Conservation (phyloP, 1,140 invertebrate genomes). For the Hylaeus volcanicus region DNA sequence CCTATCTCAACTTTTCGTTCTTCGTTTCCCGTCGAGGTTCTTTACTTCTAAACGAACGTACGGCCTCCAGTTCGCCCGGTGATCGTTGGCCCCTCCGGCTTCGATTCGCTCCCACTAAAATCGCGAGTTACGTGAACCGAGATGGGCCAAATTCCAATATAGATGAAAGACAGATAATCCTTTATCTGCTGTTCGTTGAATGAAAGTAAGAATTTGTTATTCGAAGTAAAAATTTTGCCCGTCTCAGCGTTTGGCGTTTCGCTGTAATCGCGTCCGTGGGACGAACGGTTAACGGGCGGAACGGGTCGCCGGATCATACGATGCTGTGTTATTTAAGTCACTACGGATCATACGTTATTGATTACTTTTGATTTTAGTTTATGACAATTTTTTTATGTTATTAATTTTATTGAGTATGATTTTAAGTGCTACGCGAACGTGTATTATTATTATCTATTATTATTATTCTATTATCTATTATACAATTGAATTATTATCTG, state of each 20-base stretch:
- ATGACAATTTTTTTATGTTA: slow-evolving; percentile 79
- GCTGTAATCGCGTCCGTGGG: no score
- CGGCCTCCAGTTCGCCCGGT: slow-evolving; percentile 34
- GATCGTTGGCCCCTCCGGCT: slow-evolving; percentile 16
- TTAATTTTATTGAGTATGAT: slow-evolving; percentile 79
- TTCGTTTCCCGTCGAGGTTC: slow-evolving; percentile 50
- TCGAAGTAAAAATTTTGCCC: no score
- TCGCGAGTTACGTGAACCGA: background rate
- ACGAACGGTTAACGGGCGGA: slow-evolving; percentile 61
- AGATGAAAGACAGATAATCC: no score
- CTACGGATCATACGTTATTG: slow-evolving; percentile 78
- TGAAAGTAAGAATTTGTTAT: no score
- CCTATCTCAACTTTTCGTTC: slow-evolving; percentile 11
- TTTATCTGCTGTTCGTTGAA: no score
- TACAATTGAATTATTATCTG: slow-evolving; percentile 65
- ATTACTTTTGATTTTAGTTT: slow-evolving; percentile 79
- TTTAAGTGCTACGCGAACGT: slow-evolving; percentile 69
- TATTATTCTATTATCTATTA: slow-evolving; percentile 62
- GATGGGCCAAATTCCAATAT: no score
- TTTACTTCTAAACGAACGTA: slow-evolving; percentile 52
- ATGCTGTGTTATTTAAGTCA: slow-evolving; percentile 81
- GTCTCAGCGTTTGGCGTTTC: no score
- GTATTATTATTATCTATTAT: slow-evolving; percentile 69
- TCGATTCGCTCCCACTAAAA: background rate
- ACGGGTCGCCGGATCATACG: slow-evolving; percentile 70